A percentile compares a stretch with the other conserved stretches of the same genome.
These are phyloP conservation scores for Oryctes rhinoceros DNA, from an alignment of 1,140 invertebrate genomes.

Conservation along the genomic window DNA sequence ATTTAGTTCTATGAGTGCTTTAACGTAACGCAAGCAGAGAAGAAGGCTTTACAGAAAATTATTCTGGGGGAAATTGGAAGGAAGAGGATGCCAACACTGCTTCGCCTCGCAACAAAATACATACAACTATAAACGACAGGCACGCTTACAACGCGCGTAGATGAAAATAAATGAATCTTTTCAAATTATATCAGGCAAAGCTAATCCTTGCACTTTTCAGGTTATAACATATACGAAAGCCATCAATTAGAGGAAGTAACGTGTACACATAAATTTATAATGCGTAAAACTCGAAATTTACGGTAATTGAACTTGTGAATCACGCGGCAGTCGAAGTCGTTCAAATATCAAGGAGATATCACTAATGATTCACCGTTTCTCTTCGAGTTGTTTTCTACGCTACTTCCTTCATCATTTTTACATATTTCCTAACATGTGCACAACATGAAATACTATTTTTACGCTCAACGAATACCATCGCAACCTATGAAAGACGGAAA, in stretches of 20 bases:
- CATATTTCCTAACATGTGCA: background rate
- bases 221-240: background rate
- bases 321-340: background rate
- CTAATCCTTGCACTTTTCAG: background rate
- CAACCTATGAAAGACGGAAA: background rate
- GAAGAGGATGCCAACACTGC: too few relatives aligned
- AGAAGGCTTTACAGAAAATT: background rate
- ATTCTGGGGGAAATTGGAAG: background rate
- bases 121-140: background rate
- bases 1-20: background rate
- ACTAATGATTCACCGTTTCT: constrained; percentile 4
- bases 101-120: background rate
- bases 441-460: constrained; percentile 4
- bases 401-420: background rate
- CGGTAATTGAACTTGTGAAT: background rate
- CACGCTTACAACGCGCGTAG: background rate
- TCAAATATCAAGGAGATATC: background rate
- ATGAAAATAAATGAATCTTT: background rate
- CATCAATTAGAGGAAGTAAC: background rate
- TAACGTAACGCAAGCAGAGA: background rate
- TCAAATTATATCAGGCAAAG: background rate
- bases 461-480: background rate
- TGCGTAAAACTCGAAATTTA: background rate
- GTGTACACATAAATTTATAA: background rate
- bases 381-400: background rate